Percentiles rank a stretch among this genome's conserved stretches.
Conservation (phyloP, 2,888 invertebrate genomes). For the Rotaria socialis region DNA sequence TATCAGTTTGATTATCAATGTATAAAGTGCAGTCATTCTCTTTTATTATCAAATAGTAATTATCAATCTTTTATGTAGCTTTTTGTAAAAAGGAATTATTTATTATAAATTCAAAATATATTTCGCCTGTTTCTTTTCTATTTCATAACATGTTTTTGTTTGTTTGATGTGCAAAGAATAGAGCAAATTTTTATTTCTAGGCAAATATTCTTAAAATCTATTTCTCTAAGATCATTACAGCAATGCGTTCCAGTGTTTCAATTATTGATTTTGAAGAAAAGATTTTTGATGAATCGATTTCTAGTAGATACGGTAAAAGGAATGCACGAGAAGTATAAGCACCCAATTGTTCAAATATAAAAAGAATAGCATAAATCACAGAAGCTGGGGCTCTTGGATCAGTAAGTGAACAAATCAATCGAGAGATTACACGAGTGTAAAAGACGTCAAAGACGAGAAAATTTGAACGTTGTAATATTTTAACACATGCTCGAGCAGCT, state of each 20-base stretch:
- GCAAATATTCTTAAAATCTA: not conserved
- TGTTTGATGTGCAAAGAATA: no score
- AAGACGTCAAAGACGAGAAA: not conserved
- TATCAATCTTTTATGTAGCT: no score
- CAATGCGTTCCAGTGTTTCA: not conserved
- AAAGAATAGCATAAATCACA: not conserved
- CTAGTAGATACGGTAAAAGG: not conserved
- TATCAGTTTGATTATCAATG: no score
- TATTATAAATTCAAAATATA: no score
- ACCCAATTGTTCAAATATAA: not conserved
- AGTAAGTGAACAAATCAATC: not conserved
- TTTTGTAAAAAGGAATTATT: no score
- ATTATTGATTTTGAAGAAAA: not conserved
- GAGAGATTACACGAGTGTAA: not conserved
- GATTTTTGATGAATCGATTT: not conserved
- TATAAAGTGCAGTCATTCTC: no score
- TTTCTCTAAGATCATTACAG: not conserved
- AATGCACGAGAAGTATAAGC: not conserved
- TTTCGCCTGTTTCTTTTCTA: no score
- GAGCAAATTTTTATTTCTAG: not conserved
- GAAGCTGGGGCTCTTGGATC: not conserved
- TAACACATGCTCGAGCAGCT: not conserved
- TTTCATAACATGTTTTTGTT: no score
- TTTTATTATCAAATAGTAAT: no score
- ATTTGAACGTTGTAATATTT: slow-evolving; percentile 3